Evolutionary conservation across 2,888 invertebrate genomes (phyloP), one percentile per base, ranked within the genome.

Genomic region (Galeruca laticollis): DNA sequence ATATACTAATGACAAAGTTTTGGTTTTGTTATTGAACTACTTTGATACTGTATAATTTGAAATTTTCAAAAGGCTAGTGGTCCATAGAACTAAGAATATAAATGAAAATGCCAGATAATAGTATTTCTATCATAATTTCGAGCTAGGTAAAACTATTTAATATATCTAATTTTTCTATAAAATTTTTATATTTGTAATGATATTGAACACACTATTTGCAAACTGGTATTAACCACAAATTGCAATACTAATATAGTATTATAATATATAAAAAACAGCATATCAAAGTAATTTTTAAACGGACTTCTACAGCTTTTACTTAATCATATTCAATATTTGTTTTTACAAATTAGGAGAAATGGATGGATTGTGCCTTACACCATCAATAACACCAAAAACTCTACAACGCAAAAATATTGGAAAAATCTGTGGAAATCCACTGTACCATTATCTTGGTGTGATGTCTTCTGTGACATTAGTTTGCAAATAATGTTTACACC

Each of bases 121-220:
- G 26, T 26, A 26, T 26, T 26, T 26, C 26, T 26, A 6, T 26
- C 26, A 5, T 1, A 26, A 26, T 26, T 26, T 47, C 8, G 15
- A 18, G 8, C 0, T 47, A 47, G 5, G 37, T 13, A 40, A 37
- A 40, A n/a, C 13, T 15, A 15, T 18, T 47, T 18, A 47, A 15
- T 47, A 47, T 47, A 9, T 47, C 47, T 15, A 47, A 18, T 43
- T 2, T 13, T 47, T 47, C 9, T 47, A 47, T 47, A 47, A 47
- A 18, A 15, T n/a, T 9, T 47, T 15, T 2, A 47, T 47, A 18
- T 47, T 15, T 47, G 10, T 18, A 47, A 18, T 18, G 9, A 47
- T 18, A 47, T 47, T 47, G 18, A 47, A 47, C 18, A 15, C 47
- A 47, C 8, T 47, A 47, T 47, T 9, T 47, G 47, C 47, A 47